Percentiles rank a stretch among this genome's conserved stretches.
Evolutionary conservation across 2,113 vertebrate genomes (phyloP).

Genomic region (Alosa alosa): DNA sequence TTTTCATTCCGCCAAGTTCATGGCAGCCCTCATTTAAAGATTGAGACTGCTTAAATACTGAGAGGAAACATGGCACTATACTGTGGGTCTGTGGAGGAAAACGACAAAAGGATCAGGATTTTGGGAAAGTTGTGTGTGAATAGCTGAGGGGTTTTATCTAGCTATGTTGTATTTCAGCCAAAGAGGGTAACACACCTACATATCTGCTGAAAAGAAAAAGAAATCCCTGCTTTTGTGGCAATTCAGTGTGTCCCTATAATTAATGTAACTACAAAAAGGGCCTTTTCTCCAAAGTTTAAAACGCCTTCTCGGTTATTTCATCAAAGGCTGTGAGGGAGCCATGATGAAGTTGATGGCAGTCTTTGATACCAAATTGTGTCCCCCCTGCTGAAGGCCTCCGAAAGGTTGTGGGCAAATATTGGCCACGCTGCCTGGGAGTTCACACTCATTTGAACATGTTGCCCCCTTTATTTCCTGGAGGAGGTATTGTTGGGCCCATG

Average conservation of each 20-base stretch:
- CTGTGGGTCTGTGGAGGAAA: background rate
- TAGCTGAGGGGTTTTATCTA: background rate
- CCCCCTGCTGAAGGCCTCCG: constrained; percentile 41
- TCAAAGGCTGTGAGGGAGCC: constrained; percentile 39
- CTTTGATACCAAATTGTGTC: constrained; percentile 43
- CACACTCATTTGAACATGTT: constrained; percentile 71
- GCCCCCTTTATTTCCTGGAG: constrained; percentile 51
- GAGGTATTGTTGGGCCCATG: constrained; percentile 40
- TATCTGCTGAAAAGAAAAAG: constrained; percentile 5
- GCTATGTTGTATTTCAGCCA: background rate
- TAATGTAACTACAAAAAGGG: constrained; percentile 1
- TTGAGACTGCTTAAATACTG: background rate
- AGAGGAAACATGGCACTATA: background rate
- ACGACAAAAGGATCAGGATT: background rate
- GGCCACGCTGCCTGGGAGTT: constrained; percentile 48
- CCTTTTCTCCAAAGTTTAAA: constrained; percentile 28
- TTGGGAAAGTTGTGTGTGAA: background rate
- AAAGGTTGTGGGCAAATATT: constrained; percentile 34
- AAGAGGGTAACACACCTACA: background rate
- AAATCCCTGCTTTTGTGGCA: constrained; percentile 1
- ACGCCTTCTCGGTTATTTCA: constrained; percentile 32
- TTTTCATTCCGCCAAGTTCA: background rate
- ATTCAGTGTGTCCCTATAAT: constrained; percentile 41
- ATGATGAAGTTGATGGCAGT: constrained; percentile 41
- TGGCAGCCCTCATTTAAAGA: background rate